Evolutionary conservation across 2,888 invertebrate genomes (phyloP).

Genomic region (Abscondita cerata): DNA sequence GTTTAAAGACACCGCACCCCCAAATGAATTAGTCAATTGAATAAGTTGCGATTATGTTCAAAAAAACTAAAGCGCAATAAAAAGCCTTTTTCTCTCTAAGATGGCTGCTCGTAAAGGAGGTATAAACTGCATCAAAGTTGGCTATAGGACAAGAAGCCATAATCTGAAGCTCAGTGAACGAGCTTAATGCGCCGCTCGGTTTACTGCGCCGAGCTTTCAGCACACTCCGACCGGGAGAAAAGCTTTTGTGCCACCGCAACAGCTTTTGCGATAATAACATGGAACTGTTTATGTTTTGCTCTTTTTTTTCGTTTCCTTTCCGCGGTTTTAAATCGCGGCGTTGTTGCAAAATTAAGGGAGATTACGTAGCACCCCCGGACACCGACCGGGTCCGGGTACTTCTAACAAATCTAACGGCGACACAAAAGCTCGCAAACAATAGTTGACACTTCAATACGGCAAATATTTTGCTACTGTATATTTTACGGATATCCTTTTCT

Average conservation of each 20-base stretch:
- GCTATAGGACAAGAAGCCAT: constrained; percentile 55
- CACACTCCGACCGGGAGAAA: constrained; percentile 46
- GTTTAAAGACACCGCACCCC: constrained; percentile 52
- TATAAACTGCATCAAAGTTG: constrained; percentile 53
- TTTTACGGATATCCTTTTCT: constrained; percentile 45
- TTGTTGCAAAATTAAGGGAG: constrained; percentile 42
- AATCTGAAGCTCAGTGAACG: constrained; percentile 55
- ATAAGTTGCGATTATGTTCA: background rate
- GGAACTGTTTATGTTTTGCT: constrained; percentile 50
- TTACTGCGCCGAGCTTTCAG: constrained; percentile 55
- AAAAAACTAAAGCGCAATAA: constrained; percentile 35
- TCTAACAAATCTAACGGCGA: constrained; percentile 56
- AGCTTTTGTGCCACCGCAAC: constrained; percentile 52
- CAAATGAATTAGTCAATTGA: constrained; percentile 38
- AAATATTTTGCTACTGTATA: constrained; percentile 57
- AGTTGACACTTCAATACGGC: constrained; percentile 60
- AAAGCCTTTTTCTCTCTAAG: constrained; percentile 44
- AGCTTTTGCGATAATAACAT: constrained; percentile 54
- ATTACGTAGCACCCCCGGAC: background rate
- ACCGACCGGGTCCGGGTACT: constrained; percentile 33
- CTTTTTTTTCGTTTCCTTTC: constrained; percentile 41
- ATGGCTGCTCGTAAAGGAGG: constrained; percentile 55
- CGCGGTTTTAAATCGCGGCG: constrained; percentile 6
- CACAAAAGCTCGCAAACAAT: constrained; percentile 56
- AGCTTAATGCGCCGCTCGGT: constrained; percentile 54